Percentiles rank a stretch among this genome's conserved stretches.
phyloP scores from a whole-genome alignment of 2,113 vertebrate species.

The Cygnus buccinator region DNA sequence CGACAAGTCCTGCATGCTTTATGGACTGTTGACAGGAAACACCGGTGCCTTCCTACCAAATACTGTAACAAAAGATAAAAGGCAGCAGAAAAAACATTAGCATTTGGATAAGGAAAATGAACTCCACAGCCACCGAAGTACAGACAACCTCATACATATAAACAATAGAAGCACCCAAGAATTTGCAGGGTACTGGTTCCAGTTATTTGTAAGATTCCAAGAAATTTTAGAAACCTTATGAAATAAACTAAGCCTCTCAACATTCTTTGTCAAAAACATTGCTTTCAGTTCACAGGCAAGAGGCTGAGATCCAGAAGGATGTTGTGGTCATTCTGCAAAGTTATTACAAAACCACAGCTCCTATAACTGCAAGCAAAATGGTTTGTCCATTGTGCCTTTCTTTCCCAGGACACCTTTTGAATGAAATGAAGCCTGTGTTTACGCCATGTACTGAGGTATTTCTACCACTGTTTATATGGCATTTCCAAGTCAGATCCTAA shows the following conservation, averaged over 20 bases:
- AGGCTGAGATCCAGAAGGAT: neutral
- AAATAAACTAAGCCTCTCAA: neutral
- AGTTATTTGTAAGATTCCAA: neutral
- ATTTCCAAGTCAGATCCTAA: neutral
- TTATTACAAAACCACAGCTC: neutral
- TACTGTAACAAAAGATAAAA: neutral
- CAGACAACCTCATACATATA: neutral
- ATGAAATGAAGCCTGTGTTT: neutral
- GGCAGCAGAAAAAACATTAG: neutral
- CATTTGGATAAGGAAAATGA: neutral
- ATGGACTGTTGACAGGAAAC: neutral
- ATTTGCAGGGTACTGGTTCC: neutral
- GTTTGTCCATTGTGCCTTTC: neutral
- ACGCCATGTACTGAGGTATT: neutral
- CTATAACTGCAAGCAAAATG: neutral
- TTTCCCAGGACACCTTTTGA: neutral
- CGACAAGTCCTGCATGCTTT: neutral
- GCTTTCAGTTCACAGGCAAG: neutral
- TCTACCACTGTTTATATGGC: neutral
- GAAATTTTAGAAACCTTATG: neutral
- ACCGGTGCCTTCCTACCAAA: neutral
- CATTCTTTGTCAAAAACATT: neutral
- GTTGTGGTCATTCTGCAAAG: neutral
- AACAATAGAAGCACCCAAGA: neutral
- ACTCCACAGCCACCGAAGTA: neutral